These are phyloP conservation scores for Gadopsis marmoratus DNA, from an alignment of 2,797 vertebrate genomes.

Conservation along the genomic window DNA sequence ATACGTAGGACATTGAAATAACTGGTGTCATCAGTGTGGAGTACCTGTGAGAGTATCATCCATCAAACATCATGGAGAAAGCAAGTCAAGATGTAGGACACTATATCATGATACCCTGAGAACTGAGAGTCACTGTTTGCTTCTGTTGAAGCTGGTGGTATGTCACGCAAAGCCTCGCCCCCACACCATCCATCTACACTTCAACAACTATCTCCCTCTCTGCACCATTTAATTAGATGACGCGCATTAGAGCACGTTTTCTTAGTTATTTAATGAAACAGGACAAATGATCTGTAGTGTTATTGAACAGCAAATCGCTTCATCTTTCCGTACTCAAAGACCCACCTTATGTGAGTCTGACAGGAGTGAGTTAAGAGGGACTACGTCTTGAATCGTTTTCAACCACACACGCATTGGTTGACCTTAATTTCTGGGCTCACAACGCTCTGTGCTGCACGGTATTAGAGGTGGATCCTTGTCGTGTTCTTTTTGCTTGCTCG, in stretches of 20 bases:
- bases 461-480: conserved; percentile 45
- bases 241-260: background rate
- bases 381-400: conserved; percentile 71
- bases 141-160: conserved; percentile 5
- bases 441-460: conserved; percentile 38
- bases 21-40: conserved; percentile 53
- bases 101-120: conserved; percentile 38
- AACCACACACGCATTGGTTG: conserved; percentile 62
- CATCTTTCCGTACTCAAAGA: conserved; percentile 43
- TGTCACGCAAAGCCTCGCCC: background rate
- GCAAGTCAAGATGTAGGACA: conserved; percentile 33
- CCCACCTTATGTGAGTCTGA: conserved; percentile 58
- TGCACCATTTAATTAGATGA: conserved; percentile 12
- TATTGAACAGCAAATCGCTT: conserved; percentile 32
- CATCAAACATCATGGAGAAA: conserved; percentile 45
- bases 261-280: background rate
- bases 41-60: conserved; percentile 54
- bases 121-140: conserved; percentile 3
- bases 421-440: conserved; percentile 76
- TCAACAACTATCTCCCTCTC: background rate
- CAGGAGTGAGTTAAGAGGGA: conserved; percentile 74
- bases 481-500: conserved; percentile 13
- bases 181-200: background rate
- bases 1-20: conserved; percentile 53
- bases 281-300: conserved; percentile 1